Evolutionary conservation across 2,888 invertebrate species (phyloP), one percentile per base, ranked within the genome.

Genomic region (Autographa gamma): DNA sequence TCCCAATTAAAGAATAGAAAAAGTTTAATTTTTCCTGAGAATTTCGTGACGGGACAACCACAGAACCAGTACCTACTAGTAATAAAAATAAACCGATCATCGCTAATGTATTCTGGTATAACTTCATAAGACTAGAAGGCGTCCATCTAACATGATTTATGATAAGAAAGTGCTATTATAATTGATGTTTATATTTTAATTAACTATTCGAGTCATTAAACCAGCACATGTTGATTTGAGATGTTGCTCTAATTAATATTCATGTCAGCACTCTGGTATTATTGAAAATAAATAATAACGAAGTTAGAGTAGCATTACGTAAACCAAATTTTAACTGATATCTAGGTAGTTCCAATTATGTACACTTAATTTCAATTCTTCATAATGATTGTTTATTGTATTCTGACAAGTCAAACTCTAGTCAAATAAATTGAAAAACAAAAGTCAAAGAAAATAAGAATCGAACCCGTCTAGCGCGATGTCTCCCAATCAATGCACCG

Each of bases 261-360:
- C 19, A 54, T 11, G 54, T 25, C 54, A 25, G 54, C 54, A 54
- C 9, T 2, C 13, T 25, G 54, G 19, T 0, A 18, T 25, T 56
- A 56, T 56, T 56, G 19, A 56, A 19, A 19, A 9, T 0, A 19
- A 54, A 8, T 54, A 18, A 9, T 52, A n/a, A 52, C 2, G n/a
- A 14, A 18, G n/a, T 52, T n/a, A 6, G 2, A 18, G 18, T 54
- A 19, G n/a, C n/a, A 58, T 75, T 68, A 75, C 52, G 68, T 60
- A 75, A 70, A 60, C 59, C 31, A 32, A 41, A 43, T 52, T 60
- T 79, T 63, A 52, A 69, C 38, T 74, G 61, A 34, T 25, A 25
- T 11, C 25, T 38, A 72, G 69, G 75, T 63, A 61, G 69, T 76
- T 69, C 71, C 76, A 71, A 70, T 71, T 73, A 59, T 75, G 63